A percentile compares a stretch with the other conserved stretches of the same genome.
Evolutionary conservation across 1,140 invertebrate genomes (phyloP).

Genomic region (Ceratina calcarata): DNA sequence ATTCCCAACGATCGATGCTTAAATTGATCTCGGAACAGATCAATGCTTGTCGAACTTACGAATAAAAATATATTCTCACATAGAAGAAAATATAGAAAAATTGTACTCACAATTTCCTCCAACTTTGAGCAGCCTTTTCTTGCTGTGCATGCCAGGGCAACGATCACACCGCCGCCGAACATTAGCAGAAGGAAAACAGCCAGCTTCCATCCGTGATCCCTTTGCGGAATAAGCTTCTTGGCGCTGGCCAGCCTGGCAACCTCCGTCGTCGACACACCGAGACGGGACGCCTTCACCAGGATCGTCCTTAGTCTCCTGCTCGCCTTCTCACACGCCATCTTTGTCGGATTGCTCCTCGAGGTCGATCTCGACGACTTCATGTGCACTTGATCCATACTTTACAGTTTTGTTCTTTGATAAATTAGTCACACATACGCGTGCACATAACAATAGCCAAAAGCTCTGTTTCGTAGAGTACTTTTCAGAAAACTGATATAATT

Average conservation of each 20-base stretch:
- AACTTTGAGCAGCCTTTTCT: conserved; percentile 76
- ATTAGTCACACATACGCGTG: not conserved
- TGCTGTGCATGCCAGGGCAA: conserved; percentile 76
- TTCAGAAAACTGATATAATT: not conserved
- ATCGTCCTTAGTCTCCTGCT: conserved; percentile 72
- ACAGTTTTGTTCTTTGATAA: not conserved
- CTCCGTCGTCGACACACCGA: conserved; percentile 71
- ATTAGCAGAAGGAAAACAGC: conserved; percentile 76
- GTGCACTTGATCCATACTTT: conserved; percentile 72
- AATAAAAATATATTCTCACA: not conserved
- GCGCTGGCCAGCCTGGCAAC: conserved; percentile 72
- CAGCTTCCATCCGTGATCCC: conserved; percentile 77
- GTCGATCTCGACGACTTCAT: conserved; percentile 70
- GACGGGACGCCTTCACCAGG: conserved; percentile 73
- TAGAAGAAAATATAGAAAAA: not conserved
- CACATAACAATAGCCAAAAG: not conserved
- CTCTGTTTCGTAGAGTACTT: not conserved
- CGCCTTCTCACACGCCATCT: conserved; percentile 78
- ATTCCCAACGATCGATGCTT: not conserved
- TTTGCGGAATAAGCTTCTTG: conserved; percentile 73
- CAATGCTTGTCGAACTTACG: not conserved
- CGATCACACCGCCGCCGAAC: conserved; percentile 75
- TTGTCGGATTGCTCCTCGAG: conserved; percentile 72
- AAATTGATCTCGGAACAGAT: not conserved
- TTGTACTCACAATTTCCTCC: conserved; percentile 78